Conservation (phyloP, 2,888 invertebrate genomes). For the Drosophila anomalata region DNA sequence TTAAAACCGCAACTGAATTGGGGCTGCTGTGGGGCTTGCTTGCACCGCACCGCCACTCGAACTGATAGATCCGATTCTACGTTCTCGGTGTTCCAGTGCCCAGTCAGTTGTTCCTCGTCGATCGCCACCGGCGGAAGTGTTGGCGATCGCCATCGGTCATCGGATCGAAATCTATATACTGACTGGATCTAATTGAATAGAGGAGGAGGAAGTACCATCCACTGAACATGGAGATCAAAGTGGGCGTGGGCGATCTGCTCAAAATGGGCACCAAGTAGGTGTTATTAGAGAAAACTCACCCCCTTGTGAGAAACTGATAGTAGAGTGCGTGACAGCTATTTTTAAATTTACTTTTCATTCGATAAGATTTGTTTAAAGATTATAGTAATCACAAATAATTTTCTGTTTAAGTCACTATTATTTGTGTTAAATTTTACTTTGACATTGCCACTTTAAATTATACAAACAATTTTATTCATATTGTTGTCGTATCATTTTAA, state of each 20-base stretch:
- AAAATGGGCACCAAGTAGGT: conserved; percentile 64
- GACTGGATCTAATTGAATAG: background rate
- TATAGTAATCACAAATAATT: background rate
- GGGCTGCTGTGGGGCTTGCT: conserved; percentile 36
- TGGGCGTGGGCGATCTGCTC: conserved; percentile 54
- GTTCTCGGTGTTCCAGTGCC: conserved; percentile 31
- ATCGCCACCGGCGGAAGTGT: conserved; percentile 60
- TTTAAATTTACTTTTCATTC: background rate
- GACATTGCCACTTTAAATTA: too few species aligned
- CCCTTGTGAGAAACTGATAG: background rate
- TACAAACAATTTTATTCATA: too few species aligned
- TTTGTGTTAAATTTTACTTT: background rate
- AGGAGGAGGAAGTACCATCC: conserved; percentile 2
- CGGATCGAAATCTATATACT: background rate
- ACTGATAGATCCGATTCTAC: conserved; percentile 15
- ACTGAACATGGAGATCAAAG: conserved; percentile 52
- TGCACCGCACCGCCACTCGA: conserved; percentile 7
- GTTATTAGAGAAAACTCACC: background rate
- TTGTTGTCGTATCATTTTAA: background rate
- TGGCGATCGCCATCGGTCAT: conserved; percentile 1
- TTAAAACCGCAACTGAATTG: conserved; percentile 33
- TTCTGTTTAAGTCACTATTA: background rate
- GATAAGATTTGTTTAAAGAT: background rate
- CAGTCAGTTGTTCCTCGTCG: conserved; percentile 57
- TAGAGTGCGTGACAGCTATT: conserved; percentile 1